Percentiles rank a stretch among this genome's conserved stretches.
phyloP scores from a whole-genome alignment of 2,113 vertebrate genomes.

The Rhadina sibilatrix region DNA sequence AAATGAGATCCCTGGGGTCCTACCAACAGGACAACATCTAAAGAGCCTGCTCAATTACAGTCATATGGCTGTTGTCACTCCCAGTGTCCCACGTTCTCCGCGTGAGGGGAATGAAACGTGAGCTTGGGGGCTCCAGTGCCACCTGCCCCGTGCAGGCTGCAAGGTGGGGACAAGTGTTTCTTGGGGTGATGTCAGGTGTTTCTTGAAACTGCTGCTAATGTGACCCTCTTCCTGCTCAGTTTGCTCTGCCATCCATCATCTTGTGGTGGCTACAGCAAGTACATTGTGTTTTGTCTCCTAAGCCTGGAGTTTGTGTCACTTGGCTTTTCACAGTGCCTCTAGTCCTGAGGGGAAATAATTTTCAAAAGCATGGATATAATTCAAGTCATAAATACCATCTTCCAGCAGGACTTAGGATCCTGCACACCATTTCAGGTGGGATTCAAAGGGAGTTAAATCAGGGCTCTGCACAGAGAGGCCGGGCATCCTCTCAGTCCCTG shows the following conservation, averaged over 20 bases:
- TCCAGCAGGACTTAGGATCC: not conserved
- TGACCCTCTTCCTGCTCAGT: not conserved
- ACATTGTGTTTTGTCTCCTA: not conserved
- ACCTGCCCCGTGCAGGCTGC: rapidly evolving
- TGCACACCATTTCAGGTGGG: not conserved
- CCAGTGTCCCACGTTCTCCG: rapidly evolving
- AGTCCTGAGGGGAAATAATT: not conserved
- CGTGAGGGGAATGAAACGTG: not conserved
- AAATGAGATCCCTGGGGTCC: constrained; percentile 54
- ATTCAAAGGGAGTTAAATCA: not conserved
- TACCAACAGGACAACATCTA: constrained; percentile 38
- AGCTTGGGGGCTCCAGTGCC: not conserved
- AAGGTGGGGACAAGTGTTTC: not conserved
- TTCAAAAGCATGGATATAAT: not conserved
- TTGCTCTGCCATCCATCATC: not conserved
- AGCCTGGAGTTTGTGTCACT: not conserved
- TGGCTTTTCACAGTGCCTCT: not conserved
- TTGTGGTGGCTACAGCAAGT: not conserved
- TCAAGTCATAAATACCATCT: not conserved
- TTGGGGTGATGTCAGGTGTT: not conserved
- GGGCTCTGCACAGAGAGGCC: not conserved
- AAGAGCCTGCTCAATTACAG: not conserved
- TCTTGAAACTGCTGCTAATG: not conserved
- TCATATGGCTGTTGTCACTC: not conserved
- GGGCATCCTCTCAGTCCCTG: not conserved